Conservation (phyloP, 2,797 vertebrate genomes). For the Megalops cyprinoides region DNA sequence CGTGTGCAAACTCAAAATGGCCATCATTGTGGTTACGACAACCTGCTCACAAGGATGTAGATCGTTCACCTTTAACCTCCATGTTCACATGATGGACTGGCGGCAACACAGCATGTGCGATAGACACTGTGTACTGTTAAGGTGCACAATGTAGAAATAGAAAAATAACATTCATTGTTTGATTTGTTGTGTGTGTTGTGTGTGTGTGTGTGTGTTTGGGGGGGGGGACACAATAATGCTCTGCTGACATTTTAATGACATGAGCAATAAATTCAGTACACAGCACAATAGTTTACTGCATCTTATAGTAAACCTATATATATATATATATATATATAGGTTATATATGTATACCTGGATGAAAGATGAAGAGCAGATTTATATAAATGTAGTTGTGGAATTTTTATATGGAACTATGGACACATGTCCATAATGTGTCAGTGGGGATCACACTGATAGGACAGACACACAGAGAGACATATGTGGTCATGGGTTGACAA, state of each 20-base stretch:
- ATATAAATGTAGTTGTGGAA: no score
- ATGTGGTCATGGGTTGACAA: background rate
- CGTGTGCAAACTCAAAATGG: no score
- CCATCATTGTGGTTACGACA: no score
- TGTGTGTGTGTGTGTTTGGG: no score
- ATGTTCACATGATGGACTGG: background rate
- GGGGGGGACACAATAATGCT: background rate
- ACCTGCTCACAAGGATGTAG: no score
- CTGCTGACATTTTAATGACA: background rate
- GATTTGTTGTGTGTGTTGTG: no score
- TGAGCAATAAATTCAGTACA: background rate
- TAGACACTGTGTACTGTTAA: no score
- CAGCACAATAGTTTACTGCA: background rate
- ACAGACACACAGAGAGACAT: background rate
- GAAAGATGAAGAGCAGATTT: no score
- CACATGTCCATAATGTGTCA: slow-evolving; percentile 10
- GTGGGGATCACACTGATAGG: background rate
- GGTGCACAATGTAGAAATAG: no score
- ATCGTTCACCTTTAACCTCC: background rate
- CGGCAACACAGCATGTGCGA: background rate
- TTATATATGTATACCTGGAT: no score
- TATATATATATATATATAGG: no score
- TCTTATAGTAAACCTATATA: background rate
- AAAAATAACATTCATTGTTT: no score
- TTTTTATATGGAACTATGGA: background rate